These are phyloP conservation scores for Beroe forskalii DNA, from an alignment of 37 sponge, comb jelly and placozoan genomes.

Conservation along the genomic window DNA sequence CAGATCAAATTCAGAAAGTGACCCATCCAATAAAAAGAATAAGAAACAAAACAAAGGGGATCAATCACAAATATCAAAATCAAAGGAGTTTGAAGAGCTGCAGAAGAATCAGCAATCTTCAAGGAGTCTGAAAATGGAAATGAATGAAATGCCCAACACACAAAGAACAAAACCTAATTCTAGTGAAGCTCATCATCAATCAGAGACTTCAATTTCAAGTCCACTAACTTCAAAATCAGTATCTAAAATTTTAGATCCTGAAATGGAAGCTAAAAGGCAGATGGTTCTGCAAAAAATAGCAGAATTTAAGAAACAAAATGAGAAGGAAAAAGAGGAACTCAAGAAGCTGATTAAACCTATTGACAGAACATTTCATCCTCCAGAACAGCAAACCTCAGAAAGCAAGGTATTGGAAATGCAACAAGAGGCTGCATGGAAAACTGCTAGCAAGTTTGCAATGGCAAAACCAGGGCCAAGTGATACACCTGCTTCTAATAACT, in stretches of 20 bases:
- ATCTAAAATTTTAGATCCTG: neutral
- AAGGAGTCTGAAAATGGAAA: neutral
- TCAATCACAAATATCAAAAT: neutral
- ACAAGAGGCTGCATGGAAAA: neutral
- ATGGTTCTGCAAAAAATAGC: constrained; percentile 18
- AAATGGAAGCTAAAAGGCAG: constrained; percentile 15
- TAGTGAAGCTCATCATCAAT: too few relatives aligned
- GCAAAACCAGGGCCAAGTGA: neutral
- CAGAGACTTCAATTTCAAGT: neutral
- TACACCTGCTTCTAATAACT: neutral
- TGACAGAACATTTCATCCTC: neutral
- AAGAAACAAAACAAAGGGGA: neutral
- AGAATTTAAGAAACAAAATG: constrained; percentile 33
- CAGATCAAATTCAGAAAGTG: neutral
- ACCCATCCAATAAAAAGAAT: neutral
- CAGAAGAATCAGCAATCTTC: neutral
- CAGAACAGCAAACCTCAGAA: neutral
- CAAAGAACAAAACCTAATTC: neutral
- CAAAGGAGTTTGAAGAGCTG: neutral
- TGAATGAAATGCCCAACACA: neutral
- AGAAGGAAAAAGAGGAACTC: constrained; percentile 11
- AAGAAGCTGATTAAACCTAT: neutral
- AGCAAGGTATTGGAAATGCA: neutral
- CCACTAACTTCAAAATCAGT: neutral
- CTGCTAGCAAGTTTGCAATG: neutral